These are phyloP conservation scores for Antigone vipio DNA, from an alignment of 2,113 vertebrate species.

Conservation along the genomic window DNA sequence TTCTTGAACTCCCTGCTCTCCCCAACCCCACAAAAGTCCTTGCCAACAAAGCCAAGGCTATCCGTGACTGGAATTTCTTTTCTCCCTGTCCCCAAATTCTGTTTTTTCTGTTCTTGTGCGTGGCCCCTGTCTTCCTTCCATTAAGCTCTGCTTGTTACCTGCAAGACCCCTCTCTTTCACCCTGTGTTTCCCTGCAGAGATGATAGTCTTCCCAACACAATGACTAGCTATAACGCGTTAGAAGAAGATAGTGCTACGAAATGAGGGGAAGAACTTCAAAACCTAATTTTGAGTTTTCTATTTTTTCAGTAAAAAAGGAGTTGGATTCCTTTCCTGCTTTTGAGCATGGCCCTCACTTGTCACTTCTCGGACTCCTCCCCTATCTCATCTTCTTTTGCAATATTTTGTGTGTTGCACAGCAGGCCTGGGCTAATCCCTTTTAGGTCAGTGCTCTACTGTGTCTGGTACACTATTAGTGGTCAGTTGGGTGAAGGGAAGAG, in stretches of 20 bases:
- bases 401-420: neutral
- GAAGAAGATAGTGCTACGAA: neutral
- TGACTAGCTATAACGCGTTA: neutral
- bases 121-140: neutral
- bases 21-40: neutral
- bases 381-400: neutral
- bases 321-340: neutral
- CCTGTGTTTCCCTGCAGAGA: neutral
- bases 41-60: neutral
- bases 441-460: neutral
- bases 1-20: neutral
- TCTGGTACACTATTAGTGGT: accelerated
- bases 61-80: neutral
- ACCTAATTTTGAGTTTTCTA: neutral
- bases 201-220: too few relatives aligned
- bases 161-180: neutral
- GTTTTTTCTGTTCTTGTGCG: neutral
- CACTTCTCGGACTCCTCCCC: neutral
- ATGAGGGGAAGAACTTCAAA: neutral
- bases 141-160: neutral
- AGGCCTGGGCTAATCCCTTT: neutral
- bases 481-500: neutral
- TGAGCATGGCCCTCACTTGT: neutral
- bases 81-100: accelerated
- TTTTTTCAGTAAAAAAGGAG: neutral